Evolutionary conservation across 2,113 vertebrate species (phyloP).

Genomic region (Odocoileus virginianus): DNA sequence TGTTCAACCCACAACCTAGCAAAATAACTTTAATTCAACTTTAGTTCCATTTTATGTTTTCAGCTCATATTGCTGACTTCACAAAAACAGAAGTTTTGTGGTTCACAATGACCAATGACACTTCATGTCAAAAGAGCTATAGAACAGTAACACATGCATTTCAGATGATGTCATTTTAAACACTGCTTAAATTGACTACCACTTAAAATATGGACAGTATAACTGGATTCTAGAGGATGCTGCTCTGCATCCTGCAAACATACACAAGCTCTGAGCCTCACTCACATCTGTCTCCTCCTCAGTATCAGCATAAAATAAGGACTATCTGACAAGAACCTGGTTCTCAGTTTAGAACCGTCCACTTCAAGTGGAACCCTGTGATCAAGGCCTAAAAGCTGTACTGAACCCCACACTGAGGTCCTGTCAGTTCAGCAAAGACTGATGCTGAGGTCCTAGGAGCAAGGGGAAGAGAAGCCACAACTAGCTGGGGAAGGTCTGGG

Average conservation of each 20-base stretch:
- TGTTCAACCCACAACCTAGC: neutral
- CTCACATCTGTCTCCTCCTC: neutral
- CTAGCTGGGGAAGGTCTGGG: neutral
- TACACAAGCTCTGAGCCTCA: neutral
- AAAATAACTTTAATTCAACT: conserved; percentile 52
- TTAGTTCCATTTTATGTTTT: conserved; percentile 29
- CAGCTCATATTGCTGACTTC: conserved; percentile 58
- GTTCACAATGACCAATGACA: neutral
- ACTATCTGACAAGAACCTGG: neutral
- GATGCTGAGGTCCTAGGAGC: neutral
- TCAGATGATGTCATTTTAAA: conserved; percentile 29
- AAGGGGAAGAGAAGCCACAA: neutral
- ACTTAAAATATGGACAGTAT: neutral
- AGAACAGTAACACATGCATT: neutral
- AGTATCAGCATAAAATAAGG: neutral
- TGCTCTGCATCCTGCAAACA: neutral
- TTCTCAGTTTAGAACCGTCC: neutral
- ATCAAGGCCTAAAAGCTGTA: neutral
- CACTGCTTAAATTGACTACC: neutral
- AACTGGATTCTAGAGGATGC: neutral
- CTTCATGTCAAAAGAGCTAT: conserved; percentile 9
- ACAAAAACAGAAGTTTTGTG: conserved; percentile 42
- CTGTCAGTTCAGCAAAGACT: neutral
- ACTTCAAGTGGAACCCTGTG: neutral
- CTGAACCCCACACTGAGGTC: neutral